Conservation (phyloP, 2,113 vertebrate genomes). For the Oxyura jamaicensis region DNA sequence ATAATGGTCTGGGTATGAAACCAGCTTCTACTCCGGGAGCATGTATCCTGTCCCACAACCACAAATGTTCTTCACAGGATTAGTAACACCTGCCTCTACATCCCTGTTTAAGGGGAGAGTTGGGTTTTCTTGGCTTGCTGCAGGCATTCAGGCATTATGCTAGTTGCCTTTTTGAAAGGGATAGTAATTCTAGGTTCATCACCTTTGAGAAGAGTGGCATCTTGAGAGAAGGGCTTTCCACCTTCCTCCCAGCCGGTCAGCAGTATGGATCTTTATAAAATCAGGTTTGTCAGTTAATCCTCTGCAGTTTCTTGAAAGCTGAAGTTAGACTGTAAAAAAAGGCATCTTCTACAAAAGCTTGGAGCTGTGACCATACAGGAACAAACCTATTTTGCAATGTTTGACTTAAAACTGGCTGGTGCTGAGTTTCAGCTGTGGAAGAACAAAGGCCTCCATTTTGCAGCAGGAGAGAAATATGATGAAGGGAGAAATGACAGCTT, state of each 20-base stretch:
- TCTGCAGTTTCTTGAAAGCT: neutral
- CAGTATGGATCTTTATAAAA: neutral
- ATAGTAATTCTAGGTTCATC: neutral
- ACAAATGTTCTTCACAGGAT: neutral
- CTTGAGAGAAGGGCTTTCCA: neutral
- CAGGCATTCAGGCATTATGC: neutral
- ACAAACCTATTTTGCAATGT: neutral
- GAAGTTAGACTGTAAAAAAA: neutral
- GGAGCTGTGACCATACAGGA: neutral
- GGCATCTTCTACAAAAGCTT: neutral
- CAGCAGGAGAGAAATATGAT: neutral
- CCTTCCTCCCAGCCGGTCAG: neutral
- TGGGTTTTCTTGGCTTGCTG: neutral
- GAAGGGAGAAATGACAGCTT: neutral
- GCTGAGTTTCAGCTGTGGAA: neutral
- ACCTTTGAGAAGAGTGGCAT: neutral
- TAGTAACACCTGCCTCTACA: neutral
- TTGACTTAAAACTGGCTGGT: neutral
- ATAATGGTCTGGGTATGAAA: neutral
- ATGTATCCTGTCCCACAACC: neutral
- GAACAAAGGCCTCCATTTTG: rapidly evolving
- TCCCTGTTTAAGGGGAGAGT: neutral
- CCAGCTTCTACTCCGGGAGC: rapidly evolving
- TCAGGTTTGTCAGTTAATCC: neutral
- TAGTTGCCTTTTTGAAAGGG: neutral